Evolutionary conservation across 2,888 invertebrate genomes (phyloP), one percentile per base, ranked within the genome.

Genomic region (Thymelicus lineola): DNA sequence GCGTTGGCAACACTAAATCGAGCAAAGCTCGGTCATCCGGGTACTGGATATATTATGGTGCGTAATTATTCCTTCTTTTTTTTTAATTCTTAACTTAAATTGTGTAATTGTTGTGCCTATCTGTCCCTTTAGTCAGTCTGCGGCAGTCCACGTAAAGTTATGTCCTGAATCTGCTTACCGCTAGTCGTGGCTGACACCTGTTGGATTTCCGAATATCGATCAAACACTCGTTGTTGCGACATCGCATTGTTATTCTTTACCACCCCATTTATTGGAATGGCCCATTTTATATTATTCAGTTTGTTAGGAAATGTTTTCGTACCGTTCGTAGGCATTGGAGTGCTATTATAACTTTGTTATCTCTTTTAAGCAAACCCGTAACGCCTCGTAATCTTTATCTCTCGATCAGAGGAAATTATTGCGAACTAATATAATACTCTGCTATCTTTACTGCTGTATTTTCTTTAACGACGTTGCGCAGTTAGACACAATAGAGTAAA

Each of bases 151-250:
- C n/a, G 38, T 59, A 68, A 81, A 82, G 81, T 81, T 78, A 79
- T 83, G 76, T 79, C 73, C 75, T 76, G 74, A 78, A 82, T 82
- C 80, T 85, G 82, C 82, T 82, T 81, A 82, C 80, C 77, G 58
- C 53, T 67, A 36, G 75, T 75, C 74, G 79, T 78, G 73, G 77
- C 79, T 75, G 77, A 76, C 80, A 86, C 84, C 82, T 83, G 85
- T 85, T 84, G 82, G 78, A 70, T 53, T 69, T 72, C 73, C 74
- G 73, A 74, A 75, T 76, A 75, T 78, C 75, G 77, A 84, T 85
- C 84, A 82, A 86, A 86, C 78, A 80, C 81, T 84, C 82, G 82
- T 86, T 74, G 82, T 86, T 74, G 75, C 73, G 72, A 67, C 72
- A 72, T 75, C 69, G 74, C 74, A 73, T 71, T 76, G 73, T 73